phyloP scores from a whole-genome alignment of 2,113 vertebrate species.

The Sarotherodon lohbergeri region DNA sequence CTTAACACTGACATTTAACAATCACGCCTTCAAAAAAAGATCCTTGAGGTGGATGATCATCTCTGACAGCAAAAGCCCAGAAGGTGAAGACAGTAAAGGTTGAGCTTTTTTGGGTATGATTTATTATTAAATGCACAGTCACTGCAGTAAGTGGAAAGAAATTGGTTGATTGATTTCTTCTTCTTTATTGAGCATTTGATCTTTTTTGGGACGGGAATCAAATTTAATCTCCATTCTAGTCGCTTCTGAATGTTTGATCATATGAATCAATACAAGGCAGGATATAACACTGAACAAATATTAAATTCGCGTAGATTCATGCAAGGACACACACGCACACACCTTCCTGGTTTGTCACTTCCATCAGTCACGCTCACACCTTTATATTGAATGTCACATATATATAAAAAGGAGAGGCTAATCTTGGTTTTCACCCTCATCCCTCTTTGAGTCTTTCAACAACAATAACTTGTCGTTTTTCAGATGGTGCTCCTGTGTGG shows the following conservation, averaged over 20 bases:
- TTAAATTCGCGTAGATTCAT: background rate
- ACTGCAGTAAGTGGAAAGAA: background rate
- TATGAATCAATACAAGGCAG: background rate
- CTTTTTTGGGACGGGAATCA: background rate
- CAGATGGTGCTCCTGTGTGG: slow-evolving; percentile 89
- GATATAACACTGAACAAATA: background rate
- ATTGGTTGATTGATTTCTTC: background rate
- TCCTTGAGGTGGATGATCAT: background rate
- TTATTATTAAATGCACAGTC: background rate
- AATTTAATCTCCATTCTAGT: background rate
- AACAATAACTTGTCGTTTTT: slow-evolving; percentile 47
- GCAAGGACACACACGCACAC: background rate
- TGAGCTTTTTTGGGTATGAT: background rate
- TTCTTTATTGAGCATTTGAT: background rate
- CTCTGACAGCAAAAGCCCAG: background rate
- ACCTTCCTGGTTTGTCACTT: slow-evolving; percentile 12
- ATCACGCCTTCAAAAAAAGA: background rate
- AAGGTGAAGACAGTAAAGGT: background rate
- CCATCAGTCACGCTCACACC: background rate
- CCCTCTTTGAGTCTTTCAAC: background rate
- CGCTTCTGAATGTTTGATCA: background rate
- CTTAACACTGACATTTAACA: background rate
- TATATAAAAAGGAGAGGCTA: background rate
- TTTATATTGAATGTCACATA: slow-evolving; percentile 1
- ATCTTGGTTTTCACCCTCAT: background rate